phyloP scores from a whole-genome alignment of 1,140 invertebrate species.

The Conus ventricosus region DNA sequence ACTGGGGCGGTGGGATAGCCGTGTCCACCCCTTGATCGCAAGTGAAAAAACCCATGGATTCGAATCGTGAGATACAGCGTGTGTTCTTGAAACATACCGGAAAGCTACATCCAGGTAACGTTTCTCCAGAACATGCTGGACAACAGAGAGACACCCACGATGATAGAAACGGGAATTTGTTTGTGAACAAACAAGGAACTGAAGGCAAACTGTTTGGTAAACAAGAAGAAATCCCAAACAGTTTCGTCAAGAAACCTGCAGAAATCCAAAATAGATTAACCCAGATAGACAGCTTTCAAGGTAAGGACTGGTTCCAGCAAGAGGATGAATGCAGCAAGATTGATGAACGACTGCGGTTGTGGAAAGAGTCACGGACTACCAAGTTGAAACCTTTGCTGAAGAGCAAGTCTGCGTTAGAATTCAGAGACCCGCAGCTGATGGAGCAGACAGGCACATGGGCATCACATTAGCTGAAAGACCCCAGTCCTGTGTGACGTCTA shows the following conservation, averaged over 20 bases:
- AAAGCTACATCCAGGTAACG: background rate
- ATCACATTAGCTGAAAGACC: background rate
- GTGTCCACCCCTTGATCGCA: background rate
- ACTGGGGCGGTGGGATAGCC: background rate
- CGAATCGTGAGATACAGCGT: background rate
- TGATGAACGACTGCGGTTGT: background rate
- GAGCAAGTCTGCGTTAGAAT: slow-evolving; percentile 1
- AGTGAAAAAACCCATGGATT: too few relatives aligned
- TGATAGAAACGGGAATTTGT: too few relatives aligned
- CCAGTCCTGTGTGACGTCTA: background rate
- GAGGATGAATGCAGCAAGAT: background rate
- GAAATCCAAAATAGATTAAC: background rate
- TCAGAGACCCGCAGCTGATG: background rate
- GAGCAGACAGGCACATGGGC: background rate
- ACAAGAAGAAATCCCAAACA: background rate
- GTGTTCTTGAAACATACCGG: background rate
- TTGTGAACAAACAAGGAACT: background rate
- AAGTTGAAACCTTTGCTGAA: background rate
- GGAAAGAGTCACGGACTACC: background rate
- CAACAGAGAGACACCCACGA: background rate
- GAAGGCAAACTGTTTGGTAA: background rate
- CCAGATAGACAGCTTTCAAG: background rate
- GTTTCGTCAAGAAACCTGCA: too few relatives aligned
- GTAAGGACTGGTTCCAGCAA: background rate
- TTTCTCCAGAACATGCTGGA: background rate